These are phyloP conservation scores for Ceratotherium simum DNA, from an alignment of 2,113 vertebrate genomes.

Conservation along the genomic window DNA sequence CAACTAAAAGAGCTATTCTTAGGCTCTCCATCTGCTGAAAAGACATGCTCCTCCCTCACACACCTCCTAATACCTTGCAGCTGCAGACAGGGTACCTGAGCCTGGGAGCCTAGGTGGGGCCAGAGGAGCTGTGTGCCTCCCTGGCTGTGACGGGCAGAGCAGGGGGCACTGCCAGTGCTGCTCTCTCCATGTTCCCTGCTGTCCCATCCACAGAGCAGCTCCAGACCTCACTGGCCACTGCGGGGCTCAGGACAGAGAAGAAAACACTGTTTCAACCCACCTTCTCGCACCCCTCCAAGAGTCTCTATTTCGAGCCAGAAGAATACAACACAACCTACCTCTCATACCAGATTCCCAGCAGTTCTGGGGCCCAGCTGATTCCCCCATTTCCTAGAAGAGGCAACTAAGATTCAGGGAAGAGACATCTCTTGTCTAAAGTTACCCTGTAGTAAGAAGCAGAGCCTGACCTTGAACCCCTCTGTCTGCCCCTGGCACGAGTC, in stretches of 20 bases:
- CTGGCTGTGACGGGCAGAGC: not conserved
- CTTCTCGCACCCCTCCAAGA: not conserved
- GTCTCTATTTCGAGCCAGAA: not conserved
- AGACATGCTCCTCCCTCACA: not conserved
- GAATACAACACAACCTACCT: not conserved
- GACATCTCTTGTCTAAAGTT: not conserved
- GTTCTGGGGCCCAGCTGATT: not conserved
- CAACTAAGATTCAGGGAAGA: not conserved
- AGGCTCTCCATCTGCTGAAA: not conserved
- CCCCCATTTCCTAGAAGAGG: not conserved
- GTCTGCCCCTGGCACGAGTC: not conserved
- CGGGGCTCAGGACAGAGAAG: not conserved
- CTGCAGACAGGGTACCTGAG: not conserved
- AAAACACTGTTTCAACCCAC: not conserved
- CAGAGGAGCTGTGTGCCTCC: not conserved
- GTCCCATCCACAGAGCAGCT: not conserved
- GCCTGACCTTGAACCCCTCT: conserved; percentile 1
- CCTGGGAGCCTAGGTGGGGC: not conserved
- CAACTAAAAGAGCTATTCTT: not conserved
- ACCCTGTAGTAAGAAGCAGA: not conserved
- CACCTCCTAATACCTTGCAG: not conserved
- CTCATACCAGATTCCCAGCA: not conserved
- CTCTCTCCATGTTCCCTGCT: accelerated
- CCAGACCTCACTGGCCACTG: not conserved
- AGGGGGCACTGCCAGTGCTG: not conserved